A percentile compares a stretch with the other conserved stretches of the same genome.
phyloP scores from a whole-genome alignment of 2,113 vertebrate genomes.

The Rhipidura dahli region DNA sequence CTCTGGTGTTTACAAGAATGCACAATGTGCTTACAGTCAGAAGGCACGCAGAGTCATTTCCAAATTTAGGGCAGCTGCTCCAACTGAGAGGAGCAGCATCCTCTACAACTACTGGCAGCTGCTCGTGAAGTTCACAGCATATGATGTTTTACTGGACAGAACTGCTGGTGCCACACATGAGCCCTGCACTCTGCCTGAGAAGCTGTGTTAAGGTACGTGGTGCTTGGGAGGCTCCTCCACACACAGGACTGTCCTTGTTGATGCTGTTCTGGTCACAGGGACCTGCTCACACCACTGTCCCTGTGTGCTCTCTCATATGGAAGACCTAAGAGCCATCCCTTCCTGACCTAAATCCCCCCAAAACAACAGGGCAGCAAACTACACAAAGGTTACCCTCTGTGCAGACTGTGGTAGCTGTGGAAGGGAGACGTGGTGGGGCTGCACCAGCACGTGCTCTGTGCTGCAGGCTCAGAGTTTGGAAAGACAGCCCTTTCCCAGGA shows the following conservation, averaged over 20 bases:
- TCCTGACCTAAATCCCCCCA: not conserved
- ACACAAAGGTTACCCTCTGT: not conserved
- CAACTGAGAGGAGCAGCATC: not conserved
- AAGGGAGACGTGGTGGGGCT: not conserved
- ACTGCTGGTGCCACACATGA: not conserved
- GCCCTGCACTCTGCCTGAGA: not conserved
- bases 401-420: not conserved
- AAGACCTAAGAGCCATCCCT: not conserved
- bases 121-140: not conserved
- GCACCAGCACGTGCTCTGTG: not conserved
- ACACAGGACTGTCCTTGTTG: not conserved
- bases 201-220: rapidly evolving
- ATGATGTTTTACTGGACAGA: not conserved
- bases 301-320: not conserved
- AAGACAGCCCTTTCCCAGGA: not conserved
- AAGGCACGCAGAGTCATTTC: not conserved
- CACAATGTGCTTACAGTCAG: not conserved
- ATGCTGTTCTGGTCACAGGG: not conserved
- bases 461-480: not conserved
- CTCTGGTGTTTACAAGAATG: not conserved
- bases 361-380: not conserved
- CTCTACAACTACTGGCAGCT: not conserved
- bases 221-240: not conserved
- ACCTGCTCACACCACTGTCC: not conserved
- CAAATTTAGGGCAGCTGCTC: not conserved